These are phyloP conservation scores for Nephrotoma appendiculata DNA, from an alignment of 2,888 invertebrate species.

Conservation along the genomic window DNA sequence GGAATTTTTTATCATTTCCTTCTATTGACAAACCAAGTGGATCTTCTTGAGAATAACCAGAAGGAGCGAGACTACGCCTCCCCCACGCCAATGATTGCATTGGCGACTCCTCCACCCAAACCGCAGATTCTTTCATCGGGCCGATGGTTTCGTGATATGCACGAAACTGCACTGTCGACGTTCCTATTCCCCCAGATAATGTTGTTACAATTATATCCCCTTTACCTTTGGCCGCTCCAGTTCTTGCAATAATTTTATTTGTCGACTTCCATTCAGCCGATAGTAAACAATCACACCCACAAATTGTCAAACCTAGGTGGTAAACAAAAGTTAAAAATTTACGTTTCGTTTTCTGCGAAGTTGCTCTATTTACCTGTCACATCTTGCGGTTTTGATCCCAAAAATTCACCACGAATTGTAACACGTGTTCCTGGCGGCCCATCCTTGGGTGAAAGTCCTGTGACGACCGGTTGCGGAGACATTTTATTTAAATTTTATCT, in stretches of 20 bases:
- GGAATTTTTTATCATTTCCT: constrained; percentile 79
- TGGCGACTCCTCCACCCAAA: constrained; percentile 96
- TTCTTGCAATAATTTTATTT: constrained; percentile 92
- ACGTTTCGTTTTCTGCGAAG: neutral
- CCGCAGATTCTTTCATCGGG: constrained; percentile 92
- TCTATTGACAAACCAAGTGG: constrained; percentile 88
- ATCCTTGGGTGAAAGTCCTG: constrained; percentile 96
- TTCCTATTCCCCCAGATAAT: constrained; percentile 36
- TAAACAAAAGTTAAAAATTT: neutral
- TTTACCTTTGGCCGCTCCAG: constrained; percentile 79
- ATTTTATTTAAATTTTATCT: constrained; percentile 24
- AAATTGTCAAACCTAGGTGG: constrained; percentile 73
- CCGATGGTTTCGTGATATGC: constrained; percentile 79
- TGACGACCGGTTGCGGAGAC: constrained; percentile 76
- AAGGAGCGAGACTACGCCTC: constrained; percentile 69
- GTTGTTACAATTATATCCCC: constrained; percentile 89
- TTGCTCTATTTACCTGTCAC: constrained; percentile 49
- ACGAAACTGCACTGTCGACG: constrained; percentile 15
- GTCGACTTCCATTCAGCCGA: constrained; percentile 97
- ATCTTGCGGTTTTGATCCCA: constrained; percentile 75
- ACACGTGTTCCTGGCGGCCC: constrained; percentile 94
- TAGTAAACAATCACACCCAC: constrained; percentile 86
- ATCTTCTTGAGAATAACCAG: constrained; percentile 78
- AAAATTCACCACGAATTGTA: constrained; percentile 88
- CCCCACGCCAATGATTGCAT: constrained; percentile 70